A percentile compares a stretch with the other conserved stretches of the same genome.
Conservation (phyloP, 1,140 invertebrate genomes). For the Nomia melanderi region DNA sequence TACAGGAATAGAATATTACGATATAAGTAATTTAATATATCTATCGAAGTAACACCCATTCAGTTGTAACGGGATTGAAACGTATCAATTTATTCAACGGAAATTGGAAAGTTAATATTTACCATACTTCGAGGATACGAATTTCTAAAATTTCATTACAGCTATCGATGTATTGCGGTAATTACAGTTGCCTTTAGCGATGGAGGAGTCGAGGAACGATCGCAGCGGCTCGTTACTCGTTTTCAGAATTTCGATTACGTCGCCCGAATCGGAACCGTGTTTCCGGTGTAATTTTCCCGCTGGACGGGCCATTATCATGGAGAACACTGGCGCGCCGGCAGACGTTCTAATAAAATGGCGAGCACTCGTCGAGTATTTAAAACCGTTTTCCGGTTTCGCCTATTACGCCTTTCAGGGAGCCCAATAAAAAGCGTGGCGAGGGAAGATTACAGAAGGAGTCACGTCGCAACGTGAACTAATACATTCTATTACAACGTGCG, state of each 20-base stretch:
- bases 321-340: background rate
- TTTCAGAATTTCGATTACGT: slow-evolving; percentile 50
- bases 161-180: too few species aligned
- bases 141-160: too few species aligned
- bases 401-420: background rate
- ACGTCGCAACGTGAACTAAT: background rate
- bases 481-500: background rate
- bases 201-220: too few species aligned
- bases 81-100: too few species aligned
- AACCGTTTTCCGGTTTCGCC: background rate
- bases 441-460: background rate
- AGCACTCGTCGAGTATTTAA: background rate
- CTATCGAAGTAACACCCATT: too few species aligned
- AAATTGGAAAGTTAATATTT: too few species aligned
- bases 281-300: slow-evolving; percentile 40
- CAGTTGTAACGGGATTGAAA: too few species aligned
- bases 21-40: too few species aligned
- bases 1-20: too few species aligned
- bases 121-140: too few species aligned
- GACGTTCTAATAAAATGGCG: slow-evolving; percentile 14
- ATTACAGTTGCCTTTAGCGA: too few species aligned
- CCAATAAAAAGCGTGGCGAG: background rate
- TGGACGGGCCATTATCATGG: slow-evolving; percentile 43
- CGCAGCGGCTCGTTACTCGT: slow-evolving; percentile 45
- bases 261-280: background rate